phyloP scores from a whole-genome alignment of 2,113 vertebrate genomes.

The Gallinago media region DNA sequence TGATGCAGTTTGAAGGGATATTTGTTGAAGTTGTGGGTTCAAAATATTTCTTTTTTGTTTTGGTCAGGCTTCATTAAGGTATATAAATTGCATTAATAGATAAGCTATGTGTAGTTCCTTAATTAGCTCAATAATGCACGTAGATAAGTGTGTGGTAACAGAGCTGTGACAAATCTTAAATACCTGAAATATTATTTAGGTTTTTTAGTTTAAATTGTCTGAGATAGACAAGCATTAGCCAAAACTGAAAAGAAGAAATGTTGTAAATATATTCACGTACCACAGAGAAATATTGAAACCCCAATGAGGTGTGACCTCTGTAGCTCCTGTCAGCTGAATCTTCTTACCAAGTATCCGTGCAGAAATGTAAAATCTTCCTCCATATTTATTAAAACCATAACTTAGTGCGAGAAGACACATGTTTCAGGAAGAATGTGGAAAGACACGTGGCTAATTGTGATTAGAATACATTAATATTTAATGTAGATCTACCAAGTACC shows the following conservation, averaged over 20 bases:
- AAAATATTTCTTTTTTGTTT: background rate
- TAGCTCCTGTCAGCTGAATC: background rate
- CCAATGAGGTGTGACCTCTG: background rate
- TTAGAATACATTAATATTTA: background rate
- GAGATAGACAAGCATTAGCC: background rate
- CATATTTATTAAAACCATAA: slow-evolving; percentile 20
- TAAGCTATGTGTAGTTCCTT: background rate
- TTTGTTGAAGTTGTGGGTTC: background rate
- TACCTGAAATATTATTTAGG: background rate
- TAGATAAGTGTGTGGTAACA: background rate
- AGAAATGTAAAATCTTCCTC: slow-evolving; percentile 9
- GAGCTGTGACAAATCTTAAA: background rate
- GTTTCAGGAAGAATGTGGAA: background rate
- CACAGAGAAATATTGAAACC: background rate
- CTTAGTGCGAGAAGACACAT: slow-evolving; percentile 15
- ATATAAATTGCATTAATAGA: background rate
- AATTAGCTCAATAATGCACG: background rate
- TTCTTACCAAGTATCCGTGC: background rate
- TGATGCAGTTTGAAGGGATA: background rate
- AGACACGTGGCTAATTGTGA: background rate
- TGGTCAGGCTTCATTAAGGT: background rate
- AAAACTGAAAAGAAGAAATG: background rate
- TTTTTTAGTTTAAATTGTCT: background rate
- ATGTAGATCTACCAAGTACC: background rate
- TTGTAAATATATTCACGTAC: background rate